These are phyloP conservation scores for Lapara coniferarum DNA, from an alignment of 2,888 invertebrate species.

Conservation along the genomic window DNA sequence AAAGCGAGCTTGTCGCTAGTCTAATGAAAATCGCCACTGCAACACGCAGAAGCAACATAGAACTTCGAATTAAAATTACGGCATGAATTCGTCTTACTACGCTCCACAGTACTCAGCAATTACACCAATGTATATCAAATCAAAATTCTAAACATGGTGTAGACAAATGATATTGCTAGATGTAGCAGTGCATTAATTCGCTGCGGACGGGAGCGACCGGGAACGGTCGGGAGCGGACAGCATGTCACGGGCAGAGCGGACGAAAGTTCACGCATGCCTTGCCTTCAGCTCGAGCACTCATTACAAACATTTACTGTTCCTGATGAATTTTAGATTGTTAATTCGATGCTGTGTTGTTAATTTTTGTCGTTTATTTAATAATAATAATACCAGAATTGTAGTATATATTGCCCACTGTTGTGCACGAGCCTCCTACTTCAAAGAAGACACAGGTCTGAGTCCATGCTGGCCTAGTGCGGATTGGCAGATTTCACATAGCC, in stretches of 20 bases:
- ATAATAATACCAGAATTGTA: too few relatives aligned
- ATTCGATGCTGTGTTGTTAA: not conserved
- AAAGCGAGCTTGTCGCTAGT: too few relatives aligned
- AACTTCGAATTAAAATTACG: not conserved
- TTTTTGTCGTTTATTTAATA: too few relatives aligned
- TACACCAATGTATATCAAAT: slow-evolving; percentile 30
- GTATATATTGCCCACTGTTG: too few relatives aligned
- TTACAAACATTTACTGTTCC: slow-evolving; percentile 44
- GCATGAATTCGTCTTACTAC: too few relatives aligned
- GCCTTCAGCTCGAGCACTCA: slow-evolving; percentile 58
- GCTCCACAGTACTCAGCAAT: not conserved
- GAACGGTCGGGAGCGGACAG: not conserved
- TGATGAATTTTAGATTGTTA: not conserved
- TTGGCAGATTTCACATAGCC: too few relatives aligned
- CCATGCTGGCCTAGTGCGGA: too few relatives aligned
- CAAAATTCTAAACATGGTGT: slow-evolving; percentile 52
- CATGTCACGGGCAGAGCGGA: slow-evolving; percentile 58
- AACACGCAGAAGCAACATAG: too few relatives aligned
- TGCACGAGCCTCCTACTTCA: too few relatives aligned
- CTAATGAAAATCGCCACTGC: too few relatives aligned
- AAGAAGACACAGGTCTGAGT: too few relatives aligned
- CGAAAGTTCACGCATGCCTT: slow-evolving; percentile 71
- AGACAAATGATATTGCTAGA: slow-evolving; percentile 61
- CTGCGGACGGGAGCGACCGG: slow-evolving; percentile 37
- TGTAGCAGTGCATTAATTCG: slow-evolving; percentile 69